Evolutionary conservation across 2,797 vertebrate genomes (phyloP).

Genomic region (Synanceia verrucosa): DNA sequence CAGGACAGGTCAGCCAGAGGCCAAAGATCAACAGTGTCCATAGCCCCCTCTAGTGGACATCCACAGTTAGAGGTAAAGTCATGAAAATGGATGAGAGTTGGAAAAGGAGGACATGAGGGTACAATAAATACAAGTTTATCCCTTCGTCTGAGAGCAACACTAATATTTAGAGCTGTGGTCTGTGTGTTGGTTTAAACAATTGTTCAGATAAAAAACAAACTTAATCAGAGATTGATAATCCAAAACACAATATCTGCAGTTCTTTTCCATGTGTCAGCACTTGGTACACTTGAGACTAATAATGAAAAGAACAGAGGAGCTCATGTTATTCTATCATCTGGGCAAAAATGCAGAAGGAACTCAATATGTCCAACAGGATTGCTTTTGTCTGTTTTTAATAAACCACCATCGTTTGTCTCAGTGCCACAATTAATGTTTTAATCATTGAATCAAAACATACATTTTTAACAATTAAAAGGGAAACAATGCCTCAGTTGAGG

Average conservation of each 20-base stretch:
- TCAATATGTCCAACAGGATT: slow-evolving; percentile 31
- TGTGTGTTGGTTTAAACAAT: slow-evolving; percentile 24
- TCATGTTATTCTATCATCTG: slow-evolving; percentile 42
- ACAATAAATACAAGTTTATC: background rate
- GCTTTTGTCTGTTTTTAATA: slow-evolving; percentile 59
- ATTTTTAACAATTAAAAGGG: slow-evolving; percentile 34
- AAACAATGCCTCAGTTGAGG: slow-evolving; percentile 27
- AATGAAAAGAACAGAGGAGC: slow-evolving; percentile 42
- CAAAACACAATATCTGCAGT: slow-evolving; percentile 29
- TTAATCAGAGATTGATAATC: slow-evolving; percentile 42
- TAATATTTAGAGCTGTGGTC: slow-evolving; percentile 26
- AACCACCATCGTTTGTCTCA: slow-evolving; percentile 29
- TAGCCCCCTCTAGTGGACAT: slow-evolving; percentile 67
- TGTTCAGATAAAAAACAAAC: slow-evolving; percentile 33
- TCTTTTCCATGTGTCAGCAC: slow-evolving; percentile 30
- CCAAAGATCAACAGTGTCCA: slow-evolving; percentile 51
- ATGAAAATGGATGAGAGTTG: background rate
- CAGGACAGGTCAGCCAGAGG: slow-evolving; percentile 26
- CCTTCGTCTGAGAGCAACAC: background rate
- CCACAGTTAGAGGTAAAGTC: background rate
- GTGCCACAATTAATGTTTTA: slow-evolving; percentile 49
- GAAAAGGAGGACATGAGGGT: background rate
- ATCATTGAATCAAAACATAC: slow-evolving; percentile 54
- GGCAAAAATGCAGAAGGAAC: slow-evolving; percentile 33
- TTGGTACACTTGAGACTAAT: slow-evolving; percentile 48